Conservation (phyloP, 2,888 invertebrate genomes). For the Nephrotoma appendiculata region DNA sequence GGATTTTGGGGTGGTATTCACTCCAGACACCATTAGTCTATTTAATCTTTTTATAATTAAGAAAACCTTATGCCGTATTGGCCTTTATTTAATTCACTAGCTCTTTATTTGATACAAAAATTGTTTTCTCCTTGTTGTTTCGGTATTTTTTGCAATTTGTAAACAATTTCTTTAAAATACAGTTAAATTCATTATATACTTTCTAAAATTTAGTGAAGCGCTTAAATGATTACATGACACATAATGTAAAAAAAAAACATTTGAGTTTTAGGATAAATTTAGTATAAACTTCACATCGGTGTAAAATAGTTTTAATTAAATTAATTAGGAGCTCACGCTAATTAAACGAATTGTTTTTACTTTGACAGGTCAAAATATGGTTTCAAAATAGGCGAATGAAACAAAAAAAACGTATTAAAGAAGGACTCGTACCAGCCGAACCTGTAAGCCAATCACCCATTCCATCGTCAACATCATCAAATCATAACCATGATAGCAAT, state of each 20-base stretch:
- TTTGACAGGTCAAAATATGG: constrained; percentile 73
- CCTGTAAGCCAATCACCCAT: constrained; percentile 37
- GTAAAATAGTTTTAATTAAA: constrained; percentile 26
- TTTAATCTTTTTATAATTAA: too few relatives aligned
- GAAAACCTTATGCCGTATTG: too few relatives aligned
- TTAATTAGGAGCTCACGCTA: constrained; percentile 21
- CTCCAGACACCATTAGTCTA: too few relatives aligned
- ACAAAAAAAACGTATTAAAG: constrained; percentile 93
- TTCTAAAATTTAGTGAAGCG: too few relatives aligned
- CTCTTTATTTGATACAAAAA: too few relatives aligned
- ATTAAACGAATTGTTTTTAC: not conserved
- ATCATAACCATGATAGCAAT: constrained; percentile 15
- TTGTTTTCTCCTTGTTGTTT: too few relatives aligned
- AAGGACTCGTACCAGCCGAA: constrained; percentile 61
- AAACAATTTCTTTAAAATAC: too few relatives aligned
- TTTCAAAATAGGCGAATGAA: constrained; percentile 98
- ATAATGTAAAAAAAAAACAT: not conserved
- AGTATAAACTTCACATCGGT: not conserved
- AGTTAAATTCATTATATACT: too few relatives aligned
- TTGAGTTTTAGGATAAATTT: not conserved
- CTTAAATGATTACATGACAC: not conserved
- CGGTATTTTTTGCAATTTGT: too few relatives aligned
- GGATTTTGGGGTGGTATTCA: too few relatives aligned
- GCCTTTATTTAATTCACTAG: too few relatives aligned
- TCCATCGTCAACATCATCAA: constrained; percentile 19